These are phyloP conservation scores for Cryptocephalus primarius DNA, from an alignment of 2,888 invertebrate genomes.

Conservation along the genomic window DNA sequence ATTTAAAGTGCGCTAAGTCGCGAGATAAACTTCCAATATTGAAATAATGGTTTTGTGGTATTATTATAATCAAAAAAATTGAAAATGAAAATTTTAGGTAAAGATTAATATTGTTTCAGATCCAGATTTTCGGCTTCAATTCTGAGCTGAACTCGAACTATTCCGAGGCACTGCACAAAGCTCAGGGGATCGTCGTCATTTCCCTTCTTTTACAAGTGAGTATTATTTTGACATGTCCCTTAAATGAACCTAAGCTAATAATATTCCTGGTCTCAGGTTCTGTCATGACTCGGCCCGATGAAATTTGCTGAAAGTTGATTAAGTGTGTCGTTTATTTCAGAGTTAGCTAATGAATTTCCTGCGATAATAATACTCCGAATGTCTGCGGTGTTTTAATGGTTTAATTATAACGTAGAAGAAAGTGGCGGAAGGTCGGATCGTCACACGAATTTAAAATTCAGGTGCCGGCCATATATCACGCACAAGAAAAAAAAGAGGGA, in stretches of 20 bases:
- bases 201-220: constrained; percentile 89
- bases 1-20: no score
- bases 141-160: constrained; percentile 94
- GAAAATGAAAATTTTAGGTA: background rate
- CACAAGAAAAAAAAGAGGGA: constrained; percentile 4
- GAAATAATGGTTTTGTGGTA: no score
- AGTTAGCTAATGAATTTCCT: no score
- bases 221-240: constrained; percentile 12
- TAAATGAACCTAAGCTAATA: constrained; percentile 1
- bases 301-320: no score
- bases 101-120: constrained; percentile 50
- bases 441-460: constrained; percentile 7
- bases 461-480: constrained; percentile 8
- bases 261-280: no score
- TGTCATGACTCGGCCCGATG: no score
- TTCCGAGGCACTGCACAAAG: constrained; percentile 85
- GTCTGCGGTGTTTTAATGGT: no score
- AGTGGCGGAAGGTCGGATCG: constrained; percentile 1
- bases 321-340: no score
- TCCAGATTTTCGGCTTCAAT: constrained; percentile 97
- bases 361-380: no score
- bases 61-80: no score
- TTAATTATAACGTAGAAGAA: background rate
- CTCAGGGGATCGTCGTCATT: constrained; percentile 91
- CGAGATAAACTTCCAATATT: no score